These are phyloP conservation scores for Oxystoma pomonae DNA, from an alignment of 2,888 invertebrate species.

Conservation along the genomic window DNA sequence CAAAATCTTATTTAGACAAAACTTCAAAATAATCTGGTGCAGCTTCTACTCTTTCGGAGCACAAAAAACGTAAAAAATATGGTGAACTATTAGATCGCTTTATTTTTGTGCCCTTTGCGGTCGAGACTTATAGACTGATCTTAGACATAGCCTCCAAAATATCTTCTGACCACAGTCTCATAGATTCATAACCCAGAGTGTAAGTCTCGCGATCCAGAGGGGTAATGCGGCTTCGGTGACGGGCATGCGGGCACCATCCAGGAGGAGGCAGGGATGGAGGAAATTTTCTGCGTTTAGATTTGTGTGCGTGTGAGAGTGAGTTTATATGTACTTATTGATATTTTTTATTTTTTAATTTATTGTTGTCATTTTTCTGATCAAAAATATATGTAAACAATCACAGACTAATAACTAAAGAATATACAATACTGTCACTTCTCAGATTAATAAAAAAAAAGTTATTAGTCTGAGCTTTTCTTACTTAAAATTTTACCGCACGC, in stretches of 20 bases:
- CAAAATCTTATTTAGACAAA: not conserved
- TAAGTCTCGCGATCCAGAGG: not conserved
- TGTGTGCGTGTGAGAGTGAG: no score
- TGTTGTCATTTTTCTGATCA: no score
- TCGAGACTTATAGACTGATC: not conserved
- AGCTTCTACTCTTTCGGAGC: not conserved
- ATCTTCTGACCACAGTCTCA: not conserved
- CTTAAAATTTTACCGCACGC: no score
- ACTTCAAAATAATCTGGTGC: not conserved
- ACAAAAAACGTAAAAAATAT: not conserved
- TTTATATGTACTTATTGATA: no score
- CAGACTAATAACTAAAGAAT: no score
- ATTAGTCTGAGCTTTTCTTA: no score
- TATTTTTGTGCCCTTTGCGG: not conserved
- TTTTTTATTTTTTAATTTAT: no score
- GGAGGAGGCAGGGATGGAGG: not conserved
- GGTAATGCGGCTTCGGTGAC: not conserved
- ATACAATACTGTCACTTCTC: no score
- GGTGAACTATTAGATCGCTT: not conserved
- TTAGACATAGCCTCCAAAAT: not conserved
- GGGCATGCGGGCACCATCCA: not conserved
- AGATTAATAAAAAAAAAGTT: no score
- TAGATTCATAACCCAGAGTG: not conserved
- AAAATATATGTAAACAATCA: no score
- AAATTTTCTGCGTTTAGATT: not conserved